Base-by-base conservation (phyloP, 2,888 invertebrate genomes). In the Patella ulyssiponensis region DNA sequence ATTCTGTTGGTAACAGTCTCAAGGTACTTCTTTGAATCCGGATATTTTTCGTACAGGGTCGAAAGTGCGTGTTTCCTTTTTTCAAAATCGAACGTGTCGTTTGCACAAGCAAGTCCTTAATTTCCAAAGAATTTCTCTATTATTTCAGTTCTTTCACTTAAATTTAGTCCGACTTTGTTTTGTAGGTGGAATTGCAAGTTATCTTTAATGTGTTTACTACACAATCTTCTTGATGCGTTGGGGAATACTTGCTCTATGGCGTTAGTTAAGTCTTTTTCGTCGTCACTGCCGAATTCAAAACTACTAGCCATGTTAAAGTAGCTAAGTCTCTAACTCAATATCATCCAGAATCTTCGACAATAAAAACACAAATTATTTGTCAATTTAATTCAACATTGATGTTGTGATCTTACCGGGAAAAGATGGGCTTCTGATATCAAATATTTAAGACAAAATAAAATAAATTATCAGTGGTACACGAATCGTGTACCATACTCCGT, bases 141-240 rank as follows among this genome's bases (percentile, higher is more conserved):
- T 20, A 64, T 64, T 64, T 64, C 20, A 20, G n/a, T 64, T 12
- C 64, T n/a, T 12, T 20, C 20, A 20, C 23, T 64, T 4, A 23
- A 2, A 20, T 64, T 64, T 9, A 64, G 20, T 20, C 64, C 64
- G 23, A 64, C 20, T 64, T 64, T 64, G 12, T 64, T 64, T 64
- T 64, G 64, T 20, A 64, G 64, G 12, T 64, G 23, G 12, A 64
- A 64, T 23, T 64, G n/a, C 9, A 64, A 20, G 12, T 64, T 64
- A 20, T 64, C 64, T 64, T 64, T 64, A 64, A 64, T n/a, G 20
- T 64, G 64, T 64, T 64, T 64, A 20, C 20, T 64, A 64, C 64
- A 64, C 2, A 64, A 23, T 64, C 64, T 9, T 20, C 20, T 7
- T 12, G 64, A 20, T n/a, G 64, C 64, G 23, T 64, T 64, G 3